A percentile compares a stretch with the other conserved stretches of the same genome.
Evolutionary conservation across 2,888 invertebrate species (phyloP).

Genomic region (Deilephila porcellus): DNA sequence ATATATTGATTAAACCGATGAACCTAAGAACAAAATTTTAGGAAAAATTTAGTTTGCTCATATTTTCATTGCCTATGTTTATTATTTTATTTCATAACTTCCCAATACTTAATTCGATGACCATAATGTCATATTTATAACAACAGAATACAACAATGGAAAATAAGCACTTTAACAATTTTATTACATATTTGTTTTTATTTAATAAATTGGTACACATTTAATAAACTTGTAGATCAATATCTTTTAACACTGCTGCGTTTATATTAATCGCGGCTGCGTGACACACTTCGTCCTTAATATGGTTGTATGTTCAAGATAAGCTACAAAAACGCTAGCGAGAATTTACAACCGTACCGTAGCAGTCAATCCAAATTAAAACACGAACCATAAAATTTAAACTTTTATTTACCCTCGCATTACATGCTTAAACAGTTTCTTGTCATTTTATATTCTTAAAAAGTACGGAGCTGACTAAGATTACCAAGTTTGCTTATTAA

Average conservation of each 20-base stretch:
- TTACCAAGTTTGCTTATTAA: slow-evolving; percentile 27
- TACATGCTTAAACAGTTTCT: background rate
- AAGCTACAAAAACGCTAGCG: slow-evolving; percentile 17
- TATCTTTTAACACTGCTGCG: slow-evolving; percentile 5
- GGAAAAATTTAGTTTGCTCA: too few relatives aligned
- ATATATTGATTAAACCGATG: too few relatives aligned
- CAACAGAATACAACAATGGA: too few relatives aligned
- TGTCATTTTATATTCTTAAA: background rate
- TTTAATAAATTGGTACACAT: too few relatives aligned
- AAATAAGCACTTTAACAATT: too few relatives aligned
- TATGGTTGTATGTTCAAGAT: slow-evolving; percentile 7
- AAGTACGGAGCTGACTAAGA: background rate
- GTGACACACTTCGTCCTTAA: slow-evolving; percentile 22
- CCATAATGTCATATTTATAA: too few relatives aligned
- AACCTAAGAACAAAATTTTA: too few relatives aligned
- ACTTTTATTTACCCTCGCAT: background rate
- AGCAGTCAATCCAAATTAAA: background rate
- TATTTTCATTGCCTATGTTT: too few relatives aligned
- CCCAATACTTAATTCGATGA: too few relatives aligned
- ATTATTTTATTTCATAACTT: too few relatives aligned
- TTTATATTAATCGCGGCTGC: slow-evolving; percentile 15
- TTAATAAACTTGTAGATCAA: background rate
- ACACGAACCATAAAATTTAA: background rate
- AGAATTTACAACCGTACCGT: slow-evolving; percentile 20
- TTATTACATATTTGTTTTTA: too few relatives aligned